phyloP scores from a whole-genome alignment of 2,797 vertebrate species.

The Silurus aristotelis region DNA sequence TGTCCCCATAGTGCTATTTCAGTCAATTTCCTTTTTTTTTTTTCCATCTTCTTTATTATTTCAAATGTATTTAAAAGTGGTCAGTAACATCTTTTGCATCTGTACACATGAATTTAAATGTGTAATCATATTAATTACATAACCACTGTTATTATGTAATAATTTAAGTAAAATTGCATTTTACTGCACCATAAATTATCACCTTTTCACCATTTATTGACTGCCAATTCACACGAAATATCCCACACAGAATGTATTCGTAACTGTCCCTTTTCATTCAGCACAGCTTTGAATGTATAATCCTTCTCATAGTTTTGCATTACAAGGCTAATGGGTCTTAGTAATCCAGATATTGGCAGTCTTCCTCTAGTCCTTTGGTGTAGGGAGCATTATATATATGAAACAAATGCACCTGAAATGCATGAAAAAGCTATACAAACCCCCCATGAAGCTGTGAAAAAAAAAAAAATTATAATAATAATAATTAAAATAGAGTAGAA shows the following conservation, averaged over 20 bases:
- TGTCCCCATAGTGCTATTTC: neutral
- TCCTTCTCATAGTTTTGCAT: constrained; percentile 56
- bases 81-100: constrained; percentile 29
- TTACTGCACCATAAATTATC: constrained; percentile 62
- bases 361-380: constrained; percentile 12
- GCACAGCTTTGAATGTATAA: constrained; percentile 65
- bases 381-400: constrained; percentile 11
- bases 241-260: constrained; percentile 44
- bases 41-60: neutral
- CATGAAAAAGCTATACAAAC: neutral
- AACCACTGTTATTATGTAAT: too few relatives aligned
- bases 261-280: constrained; percentile 60
- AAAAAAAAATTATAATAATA: too few relatives aligned
- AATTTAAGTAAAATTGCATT: too few relatives aligned
- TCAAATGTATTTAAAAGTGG: too few relatives aligned
- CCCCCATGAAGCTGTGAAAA: neutral
- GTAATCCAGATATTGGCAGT: constrained; percentile 51
- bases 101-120: constrained; percentile 58
- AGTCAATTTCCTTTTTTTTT: neutral
- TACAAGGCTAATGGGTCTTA: constrained; percentile 42
- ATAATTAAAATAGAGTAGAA: too few relatives aligned
- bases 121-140: constrained; percentile 62
- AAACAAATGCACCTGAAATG: neutral
- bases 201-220: constrained; percentile 55
- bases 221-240: constrained; percentile 49